Conservation (phyloP, 2,888 invertebrate genomes). For the Folsomia manolachei region DNA sequence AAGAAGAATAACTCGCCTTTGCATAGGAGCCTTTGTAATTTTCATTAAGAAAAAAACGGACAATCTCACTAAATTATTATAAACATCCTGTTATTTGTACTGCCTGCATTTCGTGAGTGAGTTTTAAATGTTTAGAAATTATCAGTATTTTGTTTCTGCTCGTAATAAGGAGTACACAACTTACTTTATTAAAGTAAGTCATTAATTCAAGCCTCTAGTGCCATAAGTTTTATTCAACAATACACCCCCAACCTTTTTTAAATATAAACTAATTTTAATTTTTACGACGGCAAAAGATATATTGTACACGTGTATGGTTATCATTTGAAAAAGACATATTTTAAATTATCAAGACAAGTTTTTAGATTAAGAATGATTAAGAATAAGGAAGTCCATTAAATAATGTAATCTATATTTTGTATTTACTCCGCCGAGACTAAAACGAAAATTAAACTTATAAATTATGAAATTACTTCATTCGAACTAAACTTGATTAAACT, state of each 20-base stretch:
- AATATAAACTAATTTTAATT: too few species aligned
- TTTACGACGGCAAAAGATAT: too few species aligned
- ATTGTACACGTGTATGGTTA: background rate
- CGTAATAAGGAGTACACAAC: background rate
- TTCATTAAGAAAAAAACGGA: background rate
- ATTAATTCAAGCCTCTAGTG: background rate
- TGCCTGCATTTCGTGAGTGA: too few species aligned
- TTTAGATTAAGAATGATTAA: too few species aligned
- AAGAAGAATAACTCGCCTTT: background rate
- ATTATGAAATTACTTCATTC: too few species aligned
- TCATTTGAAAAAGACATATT: background rate
- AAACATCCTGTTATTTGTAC: background rate
- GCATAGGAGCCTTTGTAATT: background rate
- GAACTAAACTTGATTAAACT: too few species aligned
- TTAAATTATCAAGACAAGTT: too few species aligned
- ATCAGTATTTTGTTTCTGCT: background rate
- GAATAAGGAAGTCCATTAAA: background rate
- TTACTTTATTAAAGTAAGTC: background rate
- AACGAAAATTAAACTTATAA: background rate
- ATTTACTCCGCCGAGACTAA: background rate
- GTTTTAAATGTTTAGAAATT: too few species aligned
- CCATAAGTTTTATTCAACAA: background rate
- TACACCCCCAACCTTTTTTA: too few species aligned
- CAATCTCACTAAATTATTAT: background rate
- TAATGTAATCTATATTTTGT: background rate